Evolutionary conservation across 2,797 vertebrate species (phyloP).

Genomic region (Ptychadena robeensis): DNA sequence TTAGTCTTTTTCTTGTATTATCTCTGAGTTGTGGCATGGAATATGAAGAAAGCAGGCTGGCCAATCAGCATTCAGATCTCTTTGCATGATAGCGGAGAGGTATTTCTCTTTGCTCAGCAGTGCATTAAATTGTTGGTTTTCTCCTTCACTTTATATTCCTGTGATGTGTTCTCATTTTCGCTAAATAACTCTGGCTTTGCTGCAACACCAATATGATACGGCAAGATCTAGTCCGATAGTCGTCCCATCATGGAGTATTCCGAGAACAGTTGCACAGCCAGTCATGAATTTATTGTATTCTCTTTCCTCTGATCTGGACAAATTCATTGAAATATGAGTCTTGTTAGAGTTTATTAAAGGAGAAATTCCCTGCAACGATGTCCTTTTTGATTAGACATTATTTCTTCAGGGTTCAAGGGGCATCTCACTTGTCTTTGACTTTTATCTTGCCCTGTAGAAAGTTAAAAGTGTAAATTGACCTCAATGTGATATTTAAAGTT

Average conservation of each 20-base stretch:
- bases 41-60: constrained; percentile 3
- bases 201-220: neutral
- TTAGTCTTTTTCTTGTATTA: constrained; percentile 19
- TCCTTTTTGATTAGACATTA: neutral
- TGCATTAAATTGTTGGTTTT: constrained; percentile 55
- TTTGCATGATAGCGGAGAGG: constrained; percentile 4
- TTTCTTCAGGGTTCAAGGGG: neutral
- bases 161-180: constrained; percentile 46
- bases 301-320: neutral
- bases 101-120: constrained; percentile 45
- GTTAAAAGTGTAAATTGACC: neutral
- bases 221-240: neutral
- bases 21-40: constrained; percentile 6
- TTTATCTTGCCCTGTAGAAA: neutral
- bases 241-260: neutral
- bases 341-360: neutral
- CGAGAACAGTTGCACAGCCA: neutral
- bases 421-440: neutral
- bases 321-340: neutral
- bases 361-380: neutral
- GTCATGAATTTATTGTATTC: neutral
- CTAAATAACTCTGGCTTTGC: constrained; percentile 9
- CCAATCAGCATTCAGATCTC: constrained; percentile 37
- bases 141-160: constrained; percentile 39
- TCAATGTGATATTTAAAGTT: too few relatives aligned